Base-by-base conservation (phyloP, 2,888 invertebrate genomes). In the Ligdia adustata region DNA sequence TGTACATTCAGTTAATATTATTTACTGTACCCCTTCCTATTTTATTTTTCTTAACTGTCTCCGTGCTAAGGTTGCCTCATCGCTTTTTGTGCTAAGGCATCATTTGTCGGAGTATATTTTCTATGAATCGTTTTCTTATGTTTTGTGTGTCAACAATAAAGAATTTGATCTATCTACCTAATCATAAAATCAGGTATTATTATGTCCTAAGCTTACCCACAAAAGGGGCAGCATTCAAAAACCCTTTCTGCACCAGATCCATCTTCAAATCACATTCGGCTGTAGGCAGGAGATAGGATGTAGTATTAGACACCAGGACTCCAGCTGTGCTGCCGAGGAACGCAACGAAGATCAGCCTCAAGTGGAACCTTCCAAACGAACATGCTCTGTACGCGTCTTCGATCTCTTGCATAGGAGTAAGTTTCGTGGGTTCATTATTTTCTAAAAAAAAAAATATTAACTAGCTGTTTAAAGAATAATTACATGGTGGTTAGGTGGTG, bases 231-330 rank as follows among this genome's bases (percentile, higher is more conserved):
- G 79, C 81, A 41, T 71, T 83, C 20, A 85, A 40, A 6, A 83
- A 15, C 2, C 84, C 84, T 44, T 84, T 84, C 12, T 79, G 65
- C n/a, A 74, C 27, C 2, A 85, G 51, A 40, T 71, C 63, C 84
- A 85, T 83, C 1, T 73, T 52, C 3, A 85, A 52, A 28, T 85
- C 83, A 15, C 85, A 85, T 52, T 85, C 84, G 0, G 83, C 83
- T 1, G 62, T 65, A 0, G 83, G 79, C 11, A 84, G 57, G 1
- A 85, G 50, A 16, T 72, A 85, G 0, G 85, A 69, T 0, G 77
- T 74, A 1, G 71, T 69, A 14, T 63, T 66, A 0, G 74, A 75
- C 0, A 82, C 74, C 0, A 75, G 44, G 0, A 74, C 61, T 3
- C 72, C 70, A 5, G 75, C 66, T 0, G 73, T 56, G 13, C 64